These are phyloP conservation scores for Leucoma salicis DNA, from an alignment of 2,888 invertebrate species.

Conservation along the genomic window DNA sequence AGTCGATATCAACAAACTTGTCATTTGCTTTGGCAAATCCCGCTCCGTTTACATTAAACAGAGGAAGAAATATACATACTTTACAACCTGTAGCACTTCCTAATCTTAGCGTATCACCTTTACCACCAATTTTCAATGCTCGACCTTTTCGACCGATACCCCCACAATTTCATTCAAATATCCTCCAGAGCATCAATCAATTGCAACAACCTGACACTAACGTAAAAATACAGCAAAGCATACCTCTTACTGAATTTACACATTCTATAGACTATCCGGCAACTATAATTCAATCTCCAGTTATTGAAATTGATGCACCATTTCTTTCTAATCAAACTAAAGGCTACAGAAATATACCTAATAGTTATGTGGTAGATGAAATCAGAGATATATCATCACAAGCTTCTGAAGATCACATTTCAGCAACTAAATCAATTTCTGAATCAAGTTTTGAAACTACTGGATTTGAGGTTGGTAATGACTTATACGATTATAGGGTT, in stretches of 20 bases:
- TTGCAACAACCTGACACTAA: constrained; percentile 55
- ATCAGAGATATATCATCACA: constrained; percentile 78
- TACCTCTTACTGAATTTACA: constrained; percentile 85
- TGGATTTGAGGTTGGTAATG: constrained; percentile 60
- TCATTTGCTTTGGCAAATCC: constrained; percentile 68
- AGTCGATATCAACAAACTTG: constrained; percentile 45
- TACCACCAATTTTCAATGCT: constrained; percentile 84
- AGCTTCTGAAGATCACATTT: constrained; percentile 72
- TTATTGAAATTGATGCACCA: constrained; percentile 81
- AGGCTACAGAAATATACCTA: constrained; percentile 65
- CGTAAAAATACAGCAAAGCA: constrained; percentile 83
- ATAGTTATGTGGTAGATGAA: constrained; percentile 61
- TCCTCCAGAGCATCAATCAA: constrained; percentile 57
- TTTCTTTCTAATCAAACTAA: constrained; percentile 60
- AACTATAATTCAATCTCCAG: constrained; percentile 86
- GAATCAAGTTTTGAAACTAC: constrained; percentile 74
- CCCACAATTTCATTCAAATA: constrained; percentile 43
- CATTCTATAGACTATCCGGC: constrained; percentile 88
- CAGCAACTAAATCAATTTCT: constrained; percentile 62
- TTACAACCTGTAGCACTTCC: constrained; percentile 84
- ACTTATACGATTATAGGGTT: constrained; percentile 54
- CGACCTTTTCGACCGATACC: constrained; percentile 75
- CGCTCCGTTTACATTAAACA: constrained; percentile 68
- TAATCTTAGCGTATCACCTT: constrained; percentile 82
- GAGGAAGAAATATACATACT: constrained; percentile 74